Evolutionary conservation across 2,797 vertebrate genomes (phyloP), one percentile per base, ranked within the genome.

Genomic region (Syngnathus rostellatus): DNA sequence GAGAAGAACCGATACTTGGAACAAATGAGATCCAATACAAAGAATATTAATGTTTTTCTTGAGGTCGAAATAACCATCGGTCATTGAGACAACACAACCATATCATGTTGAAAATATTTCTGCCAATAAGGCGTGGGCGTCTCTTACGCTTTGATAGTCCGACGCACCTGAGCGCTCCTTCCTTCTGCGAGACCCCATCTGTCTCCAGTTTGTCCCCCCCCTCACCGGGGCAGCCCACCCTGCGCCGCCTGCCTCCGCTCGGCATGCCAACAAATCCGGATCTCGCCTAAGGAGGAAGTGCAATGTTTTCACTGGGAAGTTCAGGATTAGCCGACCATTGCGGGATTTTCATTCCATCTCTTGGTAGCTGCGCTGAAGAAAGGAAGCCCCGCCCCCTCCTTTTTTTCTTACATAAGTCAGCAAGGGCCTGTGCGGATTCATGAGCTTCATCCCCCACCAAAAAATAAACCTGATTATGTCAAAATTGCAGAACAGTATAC

Each of bases 291-390:
- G 78, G 83, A 86, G 87, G 84, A 88, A 87, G 81, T 69, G 75
- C 68, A 88, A 88, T 86, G 82, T 87, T 89, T 90, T 90, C 81
- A 82, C 73, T 82, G 75, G 80, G 86, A 88, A 89, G 77, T 82
- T 80, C 74, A 74, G 86, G 85, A 87, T 87, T 87, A 85, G 77
- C 77, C 70, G 63, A 82, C 73, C 77, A 80, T 68, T 76, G 79
- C 74, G 71, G 78, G 84, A 86, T 83, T 86, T 86, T 87, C 78
- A 85, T 86, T 83, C 82, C 77, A 77, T 80, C 73, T 79, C 82
- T 85, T 46, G 66, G 77, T 82, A 78, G 78, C 77, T 77, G 69
- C 72, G 63, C 70, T 81, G 74, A 67, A 31, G 55, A 78, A 81
- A 83, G 73, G 80, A 80, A 83, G 66, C 73, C 63, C 75, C 70